Conservation (phyloP, 2,888 invertebrate species). For the Habroteleia sp. region DNA sequence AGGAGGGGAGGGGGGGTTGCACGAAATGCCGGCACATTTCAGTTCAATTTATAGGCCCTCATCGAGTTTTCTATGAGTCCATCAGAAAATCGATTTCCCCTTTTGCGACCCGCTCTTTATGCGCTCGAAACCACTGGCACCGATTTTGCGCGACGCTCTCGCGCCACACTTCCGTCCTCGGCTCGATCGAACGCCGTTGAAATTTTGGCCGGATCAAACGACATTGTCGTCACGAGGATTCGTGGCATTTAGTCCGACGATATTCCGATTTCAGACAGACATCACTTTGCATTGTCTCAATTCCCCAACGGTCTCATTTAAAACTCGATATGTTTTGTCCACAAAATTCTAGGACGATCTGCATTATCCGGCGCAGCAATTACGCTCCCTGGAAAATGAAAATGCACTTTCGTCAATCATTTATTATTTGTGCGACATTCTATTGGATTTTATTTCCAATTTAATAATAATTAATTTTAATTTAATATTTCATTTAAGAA, state of each 20-base stretch:
- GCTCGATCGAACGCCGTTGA: constrained; percentile 42
- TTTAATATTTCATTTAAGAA: too few relatives aligned
- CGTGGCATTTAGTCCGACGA: constrained; percentile 43
- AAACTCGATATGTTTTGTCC: constrained; percentile 21
- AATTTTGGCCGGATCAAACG: constrained; percentile 51
- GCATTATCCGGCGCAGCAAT: too few relatives aligned
- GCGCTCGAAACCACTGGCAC: constrained; percentile 50
- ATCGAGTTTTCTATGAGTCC: constrained; percentile 49
- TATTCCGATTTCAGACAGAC: constrained; percentile 46
- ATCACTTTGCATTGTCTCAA: constrained; percentile 49
- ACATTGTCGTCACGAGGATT: constrained; percentile 48
- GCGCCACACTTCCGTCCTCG: constrained; percentile 40
- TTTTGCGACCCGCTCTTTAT: constrained; percentile 51
- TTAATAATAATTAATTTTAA: too few relatives aligned
- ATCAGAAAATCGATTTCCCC: constrained; percentile 59
- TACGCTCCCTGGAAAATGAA: too few relatives aligned
- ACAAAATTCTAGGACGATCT: constrained; percentile 2
- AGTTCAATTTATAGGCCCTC: constrained; percentile 50
- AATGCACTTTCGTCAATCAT: neutral
- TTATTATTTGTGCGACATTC: too few relatives aligned
- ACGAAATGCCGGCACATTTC: constrained; percentile 45
- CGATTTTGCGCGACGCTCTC: constrained; percentile 53
- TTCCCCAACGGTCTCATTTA: constrained; percentile 33
- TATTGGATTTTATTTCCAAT: too few relatives aligned
- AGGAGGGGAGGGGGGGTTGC: constrained; percentile 4